A percentile compares a stretch with the other conserved stretches of the same genome.
phyloP scores from a whole-genome alignment of 1,140 invertebrate species.

The honey bee (Apis mellifera) region DNA sequence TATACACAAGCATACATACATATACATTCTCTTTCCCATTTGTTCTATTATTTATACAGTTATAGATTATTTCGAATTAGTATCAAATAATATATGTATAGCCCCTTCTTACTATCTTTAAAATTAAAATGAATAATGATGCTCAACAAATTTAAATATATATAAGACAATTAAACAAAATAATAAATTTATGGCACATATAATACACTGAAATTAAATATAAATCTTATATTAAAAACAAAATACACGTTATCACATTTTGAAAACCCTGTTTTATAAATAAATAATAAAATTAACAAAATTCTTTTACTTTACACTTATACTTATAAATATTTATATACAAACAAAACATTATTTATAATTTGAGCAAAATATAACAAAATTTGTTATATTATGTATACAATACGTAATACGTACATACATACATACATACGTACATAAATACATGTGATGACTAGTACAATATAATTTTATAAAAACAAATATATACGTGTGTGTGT shows the following conservation, averaged over 20 bases:
- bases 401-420: neutral
- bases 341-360: neutral
- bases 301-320: neutral
- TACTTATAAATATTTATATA: conserved; percentile 7
- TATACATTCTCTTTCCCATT: neutral
- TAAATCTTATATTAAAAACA: neutral
- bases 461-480: neutral
- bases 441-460: conserved; percentile 16
- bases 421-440: neutral
- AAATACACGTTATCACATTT: conserved; percentile 16
- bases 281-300: conserved; percentile 13
- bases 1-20: neutral
- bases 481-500: neutral
- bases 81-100: conserved; percentile 7
- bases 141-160: neutral
- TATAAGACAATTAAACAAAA: neutral
- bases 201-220: neutral
- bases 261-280: conserved; percentile 13
- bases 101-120: neutral
- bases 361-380: neutral
- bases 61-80: neutral
- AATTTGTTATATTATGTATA: neutral
- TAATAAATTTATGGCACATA: neutral
- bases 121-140: neutral
- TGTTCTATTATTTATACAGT: neutral